Conservation (phyloP, 2,113 vertebrate genomes). For the Plotosus lineatus region DNA sequence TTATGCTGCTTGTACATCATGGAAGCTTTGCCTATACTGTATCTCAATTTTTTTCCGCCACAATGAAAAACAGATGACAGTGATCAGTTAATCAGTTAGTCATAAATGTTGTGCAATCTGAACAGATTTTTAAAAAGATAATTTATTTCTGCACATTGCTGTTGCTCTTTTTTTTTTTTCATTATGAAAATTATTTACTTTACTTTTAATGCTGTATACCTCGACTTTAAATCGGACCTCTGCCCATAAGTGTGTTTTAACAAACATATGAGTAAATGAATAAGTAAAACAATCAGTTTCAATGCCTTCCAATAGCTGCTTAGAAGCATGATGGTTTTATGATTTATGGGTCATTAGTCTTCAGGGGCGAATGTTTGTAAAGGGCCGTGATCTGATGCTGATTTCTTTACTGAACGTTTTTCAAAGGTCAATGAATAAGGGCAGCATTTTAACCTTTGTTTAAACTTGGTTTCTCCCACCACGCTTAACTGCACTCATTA, state of each 20-base stretch:
- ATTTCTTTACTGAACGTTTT: conserved; percentile 11
- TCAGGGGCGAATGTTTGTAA: conserved; percentile 15
- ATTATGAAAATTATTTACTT: too few species aligned
- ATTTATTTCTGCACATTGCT: not conserved
- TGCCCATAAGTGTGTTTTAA: not conserved
- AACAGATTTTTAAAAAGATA: not conserved
- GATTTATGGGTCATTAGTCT: conserved; percentile 27
- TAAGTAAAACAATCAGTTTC: conserved; percentile 60
- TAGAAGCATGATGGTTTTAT: conserved; percentile 60
- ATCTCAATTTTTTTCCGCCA: not conserved
- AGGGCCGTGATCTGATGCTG: conserved; percentile 22
- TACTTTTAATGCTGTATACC: not conserved
- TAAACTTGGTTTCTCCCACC: conserved; percentile 1
- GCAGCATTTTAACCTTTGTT: conserved; percentile 36
- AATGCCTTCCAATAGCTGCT: conserved; percentile 53
- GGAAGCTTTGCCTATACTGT: not conserved
- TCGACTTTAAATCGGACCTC: not conserved
- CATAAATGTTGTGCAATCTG: not conserved
- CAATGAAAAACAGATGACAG: not conserved
- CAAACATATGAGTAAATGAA: not conserved
- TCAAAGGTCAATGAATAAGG: conserved; percentile 35
- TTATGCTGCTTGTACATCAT: too few species aligned
- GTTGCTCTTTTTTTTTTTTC: not conserved
- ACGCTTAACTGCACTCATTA: not conserved
- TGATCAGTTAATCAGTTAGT: not conserved